phyloP scores from a whole-genome alignment of 2,797 vertebrate species.

The Carduelis carduelis region DNA sequence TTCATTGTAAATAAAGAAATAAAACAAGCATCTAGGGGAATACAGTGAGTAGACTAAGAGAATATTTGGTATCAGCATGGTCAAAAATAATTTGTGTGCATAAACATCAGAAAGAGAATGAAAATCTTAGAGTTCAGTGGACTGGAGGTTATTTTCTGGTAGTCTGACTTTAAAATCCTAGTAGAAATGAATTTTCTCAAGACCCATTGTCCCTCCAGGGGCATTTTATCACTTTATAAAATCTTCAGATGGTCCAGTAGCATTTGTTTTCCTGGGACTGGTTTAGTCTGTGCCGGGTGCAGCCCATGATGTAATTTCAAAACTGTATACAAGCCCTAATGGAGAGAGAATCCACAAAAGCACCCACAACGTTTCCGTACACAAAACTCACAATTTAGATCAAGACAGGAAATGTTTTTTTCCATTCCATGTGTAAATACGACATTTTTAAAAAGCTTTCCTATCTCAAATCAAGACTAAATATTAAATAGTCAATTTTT shows the following conservation, averaged over 20 bases:
- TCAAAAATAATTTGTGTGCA: neutral
- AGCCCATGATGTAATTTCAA: conserved; percentile 28
- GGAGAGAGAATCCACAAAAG: conserved; percentile 32
- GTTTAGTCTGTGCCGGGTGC: neutral
- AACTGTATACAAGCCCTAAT: neutral
- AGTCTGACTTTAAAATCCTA: neutral
- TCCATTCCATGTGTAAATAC: conserved; percentile 39
- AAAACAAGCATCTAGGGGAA: neutral
- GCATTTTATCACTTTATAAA: conserved; percentile 28
- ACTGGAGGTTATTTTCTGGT: neutral
- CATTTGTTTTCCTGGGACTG: conserved; percentile 15
- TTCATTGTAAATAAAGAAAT: neutral
- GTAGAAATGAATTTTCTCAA: conserved; percentile 7
- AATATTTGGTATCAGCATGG: neutral
- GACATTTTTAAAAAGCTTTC: conserved; percentile 16
- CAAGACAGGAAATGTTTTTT: conserved; percentile 50
- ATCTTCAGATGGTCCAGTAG: neutral
- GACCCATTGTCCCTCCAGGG: neutral
- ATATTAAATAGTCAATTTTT: conserved; percentile 9
- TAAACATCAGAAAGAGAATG: neutral
- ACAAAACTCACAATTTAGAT: conserved; percentile 41
- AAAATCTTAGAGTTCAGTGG: neutral
- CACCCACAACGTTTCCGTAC: conserved; percentile 11
- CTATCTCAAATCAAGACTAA: conserved; percentile 10
- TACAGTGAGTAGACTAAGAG: neutral